Percentiles rank a stretch among this genome's conserved stretches.
Evolutionary conservation across 2,888 invertebrate species (phyloP).

Genomic region (Anagyrus pseudococci): DNA sequence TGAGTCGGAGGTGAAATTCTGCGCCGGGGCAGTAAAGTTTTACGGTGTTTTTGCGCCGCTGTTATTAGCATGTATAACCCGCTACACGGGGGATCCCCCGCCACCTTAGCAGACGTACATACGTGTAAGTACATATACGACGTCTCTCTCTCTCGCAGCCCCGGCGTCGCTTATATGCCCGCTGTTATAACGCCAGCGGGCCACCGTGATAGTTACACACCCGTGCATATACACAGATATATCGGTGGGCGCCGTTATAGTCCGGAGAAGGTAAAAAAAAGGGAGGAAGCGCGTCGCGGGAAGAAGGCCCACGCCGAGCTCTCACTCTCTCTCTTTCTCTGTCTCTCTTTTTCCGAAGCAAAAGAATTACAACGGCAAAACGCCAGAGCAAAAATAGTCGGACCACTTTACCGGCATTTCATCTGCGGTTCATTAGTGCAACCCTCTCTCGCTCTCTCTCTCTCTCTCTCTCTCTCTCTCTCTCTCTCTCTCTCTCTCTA

Average conservation of each 20-base stretch:
- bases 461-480: slow-evolving; percentile 11
- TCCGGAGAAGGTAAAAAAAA: neutral
- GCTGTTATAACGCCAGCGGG: neutral
- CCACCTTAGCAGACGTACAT: too few relatives aligned
- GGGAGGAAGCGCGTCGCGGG: too few relatives aligned
- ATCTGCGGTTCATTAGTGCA: slow-evolving; percentile 31
- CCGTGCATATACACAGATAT: neutral
- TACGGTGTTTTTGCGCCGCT: slow-evolving; percentile 24
- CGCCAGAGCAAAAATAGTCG: slow-evolving; percentile 15
- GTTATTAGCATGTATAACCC: slow-evolving; percentile 10
- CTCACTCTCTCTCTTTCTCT: too few relatives aligned
- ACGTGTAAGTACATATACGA: too few relatives aligned
- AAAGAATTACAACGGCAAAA: slow-evolving; percentile 3
- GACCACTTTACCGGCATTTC: slow-evolving; percentile 27
- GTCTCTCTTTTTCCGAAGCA: too few relatives aligned
- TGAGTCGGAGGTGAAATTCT: slow-evolving; percentile 5
- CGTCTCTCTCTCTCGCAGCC: too few relatives aligned
- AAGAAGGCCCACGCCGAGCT: too few relatives aligned
- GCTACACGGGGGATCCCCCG: neutral
- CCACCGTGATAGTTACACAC: neutral
- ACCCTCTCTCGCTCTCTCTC: too few relatives aligned
- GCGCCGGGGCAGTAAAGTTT: slow-evolving; percentile 13
- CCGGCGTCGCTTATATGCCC: too few relatives aligned
- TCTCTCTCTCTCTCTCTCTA: slow-evolving; percentile 11
- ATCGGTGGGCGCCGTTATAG: slow-evolving; percentile 5